Evolutionary conservation across 1,140 invertebrate genomes (phyloP).

Genomic region (Palaemon carinicauda): DNA sequence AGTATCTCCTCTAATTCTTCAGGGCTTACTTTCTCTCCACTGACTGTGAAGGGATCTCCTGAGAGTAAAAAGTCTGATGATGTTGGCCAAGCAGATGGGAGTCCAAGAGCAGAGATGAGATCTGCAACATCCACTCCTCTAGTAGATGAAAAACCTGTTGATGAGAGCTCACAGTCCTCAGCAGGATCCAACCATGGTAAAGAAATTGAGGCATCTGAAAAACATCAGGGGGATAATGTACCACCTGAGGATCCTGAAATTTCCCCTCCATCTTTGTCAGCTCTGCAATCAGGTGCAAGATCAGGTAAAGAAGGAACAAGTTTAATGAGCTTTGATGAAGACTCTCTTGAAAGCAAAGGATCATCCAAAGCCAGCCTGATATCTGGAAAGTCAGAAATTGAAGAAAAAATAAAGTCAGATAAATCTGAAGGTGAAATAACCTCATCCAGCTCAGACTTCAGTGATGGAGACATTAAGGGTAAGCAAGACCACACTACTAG

Average conservation of each 20-base stretch:
- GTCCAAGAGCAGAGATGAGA: slow-evolving; percentile 16
- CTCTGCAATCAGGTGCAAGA: not conserved
- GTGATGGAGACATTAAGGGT: slow-evolving; percentile 35
- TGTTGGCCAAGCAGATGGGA: not conserved
- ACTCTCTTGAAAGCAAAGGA: slow-evolving; percentile 34
- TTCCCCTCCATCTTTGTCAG: not conserved
- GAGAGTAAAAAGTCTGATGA: slow-evolving; percentile 17
- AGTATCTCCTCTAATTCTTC: slow-evolving; percentile 59
- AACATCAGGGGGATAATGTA: not conserved
- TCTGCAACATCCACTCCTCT: slow-evolving; percentile 48
- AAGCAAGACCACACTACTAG: not conserved
- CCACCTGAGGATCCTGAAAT: not conserved
- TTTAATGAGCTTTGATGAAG: slow-evolving; percentile 18
- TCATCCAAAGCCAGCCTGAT: slow-evolving; percentile 25
- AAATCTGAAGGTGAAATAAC: slow-evolving; percentile 47
- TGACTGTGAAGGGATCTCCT: slow-evolving; percentile 40
- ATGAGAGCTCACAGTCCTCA: slow-evolving; percentile 30
- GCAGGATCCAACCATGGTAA: not conserved
- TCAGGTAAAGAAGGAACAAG: slow-evolving; percentile 40
- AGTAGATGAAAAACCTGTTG: slow-evolving; percentile 46
- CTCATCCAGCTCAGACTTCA: slow-evolving; percentile 28
- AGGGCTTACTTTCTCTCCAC: slow-evolving; percentile 53
- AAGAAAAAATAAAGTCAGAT: slow-evolving; percentile 36
- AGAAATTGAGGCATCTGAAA: slow-evolving; percentile 9
- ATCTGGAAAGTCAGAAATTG: slow-evolving; percentile 39